phyloP scores from a whole-genome alignment of 64 coral and sea anemone species.

The Acropora tenuis region DNA sequence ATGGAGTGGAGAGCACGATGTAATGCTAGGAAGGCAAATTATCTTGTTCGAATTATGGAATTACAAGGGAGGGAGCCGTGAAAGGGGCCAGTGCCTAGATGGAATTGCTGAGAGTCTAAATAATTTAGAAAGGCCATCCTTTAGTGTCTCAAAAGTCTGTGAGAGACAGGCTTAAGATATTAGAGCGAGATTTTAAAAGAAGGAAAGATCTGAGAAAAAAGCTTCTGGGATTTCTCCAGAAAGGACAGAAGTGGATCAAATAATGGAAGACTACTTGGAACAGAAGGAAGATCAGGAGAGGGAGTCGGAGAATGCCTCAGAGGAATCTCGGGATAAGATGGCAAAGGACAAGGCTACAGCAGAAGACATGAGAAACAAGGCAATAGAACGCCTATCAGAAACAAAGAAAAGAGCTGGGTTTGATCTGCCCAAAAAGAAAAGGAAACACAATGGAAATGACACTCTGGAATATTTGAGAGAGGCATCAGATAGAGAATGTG shows the following conservation, averaged over 20 bases:
- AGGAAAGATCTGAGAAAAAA: conserved; percentile 22
- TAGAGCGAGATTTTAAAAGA: conserved; percentile 57
- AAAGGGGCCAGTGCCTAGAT: conserved; percentile 37
- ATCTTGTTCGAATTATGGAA: conserved; percentile 30
- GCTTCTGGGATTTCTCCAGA: conserved; percentile 61
- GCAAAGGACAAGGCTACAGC: conserved; percentile 37
- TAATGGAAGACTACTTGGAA: conserved; percentile 56
- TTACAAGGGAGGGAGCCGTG: conserved; percentile 44
- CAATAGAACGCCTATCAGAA: neutral
- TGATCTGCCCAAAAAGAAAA: too few species aligned
- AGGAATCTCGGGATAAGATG: conserved; percentile 22
- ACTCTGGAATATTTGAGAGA: conserved; percentile 49
- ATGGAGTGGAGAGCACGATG: conserved; percentile 29
- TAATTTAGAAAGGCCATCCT: conserved; percentile 37
- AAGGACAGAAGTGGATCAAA: conserved; percentile 40
- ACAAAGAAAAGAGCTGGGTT: too few species aligned
- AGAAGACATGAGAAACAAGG: conserved; percentile 10
- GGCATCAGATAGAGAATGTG: conserved; percentile 39
- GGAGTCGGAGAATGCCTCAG: conserved; percentile 12
- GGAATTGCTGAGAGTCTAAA: conserved; percentile 57
- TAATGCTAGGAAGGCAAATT: neutral
- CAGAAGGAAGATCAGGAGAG: conserved; percentile 42
- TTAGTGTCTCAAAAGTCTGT: conserved; percentile 48
- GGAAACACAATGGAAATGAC: conserved; percentile 9
- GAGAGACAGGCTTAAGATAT: conserved; percentile 54